Evolutionary conservation across 2,113 vertebrate species (phyloP).

Genomic region (Pseudorhombus dupliciocellatus): DNA sequence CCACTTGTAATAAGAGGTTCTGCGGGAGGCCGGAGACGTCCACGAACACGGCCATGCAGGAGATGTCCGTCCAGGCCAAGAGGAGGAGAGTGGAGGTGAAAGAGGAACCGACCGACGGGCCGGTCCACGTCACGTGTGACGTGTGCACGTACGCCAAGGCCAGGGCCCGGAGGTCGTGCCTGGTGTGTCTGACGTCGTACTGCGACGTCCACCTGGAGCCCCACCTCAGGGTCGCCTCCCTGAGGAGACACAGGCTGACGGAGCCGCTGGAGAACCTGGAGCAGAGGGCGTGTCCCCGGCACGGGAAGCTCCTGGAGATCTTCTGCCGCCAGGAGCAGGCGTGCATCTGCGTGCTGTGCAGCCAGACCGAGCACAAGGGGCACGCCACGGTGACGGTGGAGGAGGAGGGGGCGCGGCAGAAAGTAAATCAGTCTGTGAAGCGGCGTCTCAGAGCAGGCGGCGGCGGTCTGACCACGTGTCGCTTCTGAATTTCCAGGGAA

Average conservation of each 20-base stretch:
- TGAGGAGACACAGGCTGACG: slow-evolving; percentile 74
- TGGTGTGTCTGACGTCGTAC: slow-evolving; percentile 75
- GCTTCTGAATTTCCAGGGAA: slow-evolving; percentile 33
- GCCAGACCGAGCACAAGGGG: slow-evolving; percentile 64
- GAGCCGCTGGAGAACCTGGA: slow-evolving; percentile 74
- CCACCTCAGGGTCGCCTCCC: slow-evolving; percentile 61
- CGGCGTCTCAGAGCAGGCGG: no score
- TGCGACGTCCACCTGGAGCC: slow-evolving; percentile 75
- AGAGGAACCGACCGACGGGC: fast-evolving
- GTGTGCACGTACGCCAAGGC: slow-evolving; percentile 61
- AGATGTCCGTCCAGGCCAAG: slow-evolving; percentile 70
- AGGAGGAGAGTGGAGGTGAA: slow-evolving; percentile 37
- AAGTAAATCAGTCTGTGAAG: slow-evolving; percentile 54
- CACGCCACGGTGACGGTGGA: slow-evolving; percentile 66
- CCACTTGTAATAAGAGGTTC: slow-evolving; percentile 73
- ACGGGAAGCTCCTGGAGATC: slow-evolving; percentile 62
- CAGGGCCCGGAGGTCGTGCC: slow-evolving; percentile 73
- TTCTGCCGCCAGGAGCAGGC: slow-evolving; percentile 73
- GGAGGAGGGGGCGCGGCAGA: slow-evolving; percentile 65
- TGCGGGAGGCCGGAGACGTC: slow-evolving; percentile 48
- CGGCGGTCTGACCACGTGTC: no score
- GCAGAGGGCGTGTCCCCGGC: slow-evolving; percentile 70
- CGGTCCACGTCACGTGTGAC: slow-evolving; percentile 67
- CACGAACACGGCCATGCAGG: slow-evolving; percentile 69
- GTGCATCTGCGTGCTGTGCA: slow-evolving; percentile 75